A percentile compares a stretch with the other conserved stretches of the same genome.
These are phyloP conservation scores for Zygogramma bicolorata DNA, from an alignment of 2,888 invertebrate genomes.

Conservation along the genomic window DNA sequence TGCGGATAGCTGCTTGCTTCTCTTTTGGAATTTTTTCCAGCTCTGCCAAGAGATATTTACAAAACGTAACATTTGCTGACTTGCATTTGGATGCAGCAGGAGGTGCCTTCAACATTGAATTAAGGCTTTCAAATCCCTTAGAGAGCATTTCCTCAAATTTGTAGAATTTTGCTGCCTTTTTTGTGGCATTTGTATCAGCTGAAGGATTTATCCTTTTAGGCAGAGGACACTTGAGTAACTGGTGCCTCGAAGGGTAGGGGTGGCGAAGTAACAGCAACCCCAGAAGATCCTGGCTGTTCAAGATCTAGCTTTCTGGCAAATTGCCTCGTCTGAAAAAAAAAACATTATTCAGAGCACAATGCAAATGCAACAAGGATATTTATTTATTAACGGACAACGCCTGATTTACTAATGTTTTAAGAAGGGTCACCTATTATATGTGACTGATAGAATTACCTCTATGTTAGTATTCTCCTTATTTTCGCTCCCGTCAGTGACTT, in stretches of 20 bases:
- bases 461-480: background rate
- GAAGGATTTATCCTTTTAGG: constrained; percentile 8
- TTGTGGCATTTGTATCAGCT: no score
- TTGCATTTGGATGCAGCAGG: background rate
- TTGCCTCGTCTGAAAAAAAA: background rate
- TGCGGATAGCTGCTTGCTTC: background rate
- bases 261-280: background rate
- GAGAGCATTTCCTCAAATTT: constrained; percentile 3
- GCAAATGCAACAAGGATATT: no score
- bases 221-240: background rate
- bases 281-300: constrained; percentile 9
- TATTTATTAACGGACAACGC: no score
- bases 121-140: constrained; percentile 7
- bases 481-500: no score
- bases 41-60: background rate
- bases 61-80: constrained; percentile 9
- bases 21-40: background rate
- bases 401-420: no score
- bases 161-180: constrained; percentile 1
- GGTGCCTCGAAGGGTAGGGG: background rate
- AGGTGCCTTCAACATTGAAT: background rate
- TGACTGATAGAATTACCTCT: background rate
- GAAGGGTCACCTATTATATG: background rate
- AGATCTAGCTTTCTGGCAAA: background rate
- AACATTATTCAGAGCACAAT: background rate